These are phyloP conservation scores for Alitta virens DNA, from an alignment of 2,888 invertebrate species.

Conservation along the genomic window DNA sequence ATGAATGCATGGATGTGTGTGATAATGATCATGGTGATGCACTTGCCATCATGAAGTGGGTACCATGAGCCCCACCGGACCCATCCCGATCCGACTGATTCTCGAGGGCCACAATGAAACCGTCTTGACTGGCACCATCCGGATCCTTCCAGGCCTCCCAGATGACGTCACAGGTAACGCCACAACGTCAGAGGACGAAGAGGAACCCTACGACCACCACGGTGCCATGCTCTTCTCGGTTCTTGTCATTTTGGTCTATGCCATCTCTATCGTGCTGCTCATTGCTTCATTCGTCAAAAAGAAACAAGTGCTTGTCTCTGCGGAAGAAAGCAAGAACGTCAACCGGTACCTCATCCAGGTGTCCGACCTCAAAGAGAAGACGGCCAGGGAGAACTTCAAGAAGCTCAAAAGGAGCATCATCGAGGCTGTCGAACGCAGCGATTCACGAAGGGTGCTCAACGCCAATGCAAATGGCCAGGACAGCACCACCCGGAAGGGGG, in stretches of 20 bases:
- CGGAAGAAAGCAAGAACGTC: constrained; percentile 29
- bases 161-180: neutral
- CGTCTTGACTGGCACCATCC: neutral
- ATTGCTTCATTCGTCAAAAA: constrained; percentile 53
- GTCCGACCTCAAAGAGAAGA: constrained; percentile 28
- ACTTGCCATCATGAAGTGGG: too few species aligned
- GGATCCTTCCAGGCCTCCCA: too few species aligned
- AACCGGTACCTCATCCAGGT: constrained; percentile 33
- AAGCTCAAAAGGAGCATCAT: constrained; percentile 28
- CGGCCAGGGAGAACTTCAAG: constrained; percentile 27
- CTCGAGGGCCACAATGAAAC: neutral
- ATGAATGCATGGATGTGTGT: too few species aligned
- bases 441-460: neutral
- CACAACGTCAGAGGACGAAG: neutral
- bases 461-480: neutral
- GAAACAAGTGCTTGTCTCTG: neutral
- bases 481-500: neutral
- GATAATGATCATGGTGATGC: too few species aligned
- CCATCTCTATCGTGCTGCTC: constrained; percentile 54
- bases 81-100: neutral
- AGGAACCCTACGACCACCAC: neutral
- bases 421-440: neutral
- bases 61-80: too few species aligned
- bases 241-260: constrained; percentile 53
- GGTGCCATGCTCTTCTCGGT: constrained; percentile 54